Evolutionary conservation across 2,888 invertebrate species (phyloP), one percentile per base, ranked within the genome.

Genomic region (Mesopsocus fuscifrons): DNA sequence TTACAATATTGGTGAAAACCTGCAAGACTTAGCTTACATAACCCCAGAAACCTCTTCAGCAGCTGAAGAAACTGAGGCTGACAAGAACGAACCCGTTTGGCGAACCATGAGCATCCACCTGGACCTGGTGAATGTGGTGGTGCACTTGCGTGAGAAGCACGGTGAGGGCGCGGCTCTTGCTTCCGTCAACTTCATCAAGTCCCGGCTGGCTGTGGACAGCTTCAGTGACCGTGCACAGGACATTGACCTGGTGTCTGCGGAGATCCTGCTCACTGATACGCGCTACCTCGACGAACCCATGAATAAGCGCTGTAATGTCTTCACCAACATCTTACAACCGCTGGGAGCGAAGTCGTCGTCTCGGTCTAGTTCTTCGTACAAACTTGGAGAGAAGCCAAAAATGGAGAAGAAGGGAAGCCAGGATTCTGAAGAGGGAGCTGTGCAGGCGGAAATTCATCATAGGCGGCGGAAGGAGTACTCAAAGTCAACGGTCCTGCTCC

Each of bases 161-260:
- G 66, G 66, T 3, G 45, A 45, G 6, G 46, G 44, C n/a, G 68
- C 77, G 4, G 51, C 65, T 9, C 65, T 95, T 38, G 87, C 89
- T 2, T 82, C 82, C 53, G 73, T 94, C 47, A 87, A 92, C 64
- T 92, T 95, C 59, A 83, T 92, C 50, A 83, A 82, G 60, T 92
- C 92, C 0, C 72, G 77, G 15, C 66, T 95, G 34, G 78, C 82
- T 33, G 73, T 87, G 42, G 91, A 92, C 58, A 77, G 79, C 3
- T 79, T 77, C 57, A 88, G 85, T 52, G 89, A 94, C 61, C 73
- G 81, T 38, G 78, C 85, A 11, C 88, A 87, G 61, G 92, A 92
- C 54, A 74, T 94, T 42, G 92, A 92, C 60, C 67, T 95, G 16
- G 85, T 91, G 0, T 94, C 92, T 0, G 84, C 84, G 62, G 91